These are phyloP conservation scores for Hymenochirus boettgeri DNA, from an alignment of 2,113 vertebrate species.

Conservation along the genomic window DNA sequence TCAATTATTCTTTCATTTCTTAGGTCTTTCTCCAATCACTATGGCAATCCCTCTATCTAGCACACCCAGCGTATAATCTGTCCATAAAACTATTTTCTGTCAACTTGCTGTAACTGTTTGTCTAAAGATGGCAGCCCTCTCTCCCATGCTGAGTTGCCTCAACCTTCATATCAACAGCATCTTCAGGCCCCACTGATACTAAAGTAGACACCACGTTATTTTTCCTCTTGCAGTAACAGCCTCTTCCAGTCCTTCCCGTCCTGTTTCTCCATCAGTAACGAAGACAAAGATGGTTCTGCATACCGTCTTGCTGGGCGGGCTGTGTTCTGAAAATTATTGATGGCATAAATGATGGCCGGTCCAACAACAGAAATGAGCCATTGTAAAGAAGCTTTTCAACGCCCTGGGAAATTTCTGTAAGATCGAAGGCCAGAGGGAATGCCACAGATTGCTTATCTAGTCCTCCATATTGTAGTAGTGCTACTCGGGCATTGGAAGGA, in stretches of 20 bases:
- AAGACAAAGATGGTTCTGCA: constrained; percentile 85
- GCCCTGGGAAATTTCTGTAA: constrained; percentile 66
- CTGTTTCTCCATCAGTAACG: constrained; percentile 79
- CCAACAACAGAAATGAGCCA: constrained; percentile 86
- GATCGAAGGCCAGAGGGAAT: constrained; percentile 75
- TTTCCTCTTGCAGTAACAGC: constrained; percentile 77
- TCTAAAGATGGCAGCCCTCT: constrained; percentile 78
- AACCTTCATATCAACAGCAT: constrained; percentile 68
- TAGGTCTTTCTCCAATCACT: not conserved
- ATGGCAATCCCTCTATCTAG: constrained; percentile 46
- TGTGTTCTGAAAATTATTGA: constrained; percentile 67
- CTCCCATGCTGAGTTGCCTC: constrained; percentile 71
- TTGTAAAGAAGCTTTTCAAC: constrained; percentile 71
- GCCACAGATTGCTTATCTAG: constrained; percentile 67
- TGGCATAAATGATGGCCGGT: constrained; percentile 75
- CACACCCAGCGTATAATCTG: constrained; percentile 86
- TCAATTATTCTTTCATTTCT: not conserved
- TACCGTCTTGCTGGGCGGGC: constrained; percentile 59
- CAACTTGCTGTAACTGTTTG: constrained; percentile 74
- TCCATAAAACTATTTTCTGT: constrained; percentile 80
- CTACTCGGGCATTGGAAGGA: constrained; percentile 74
- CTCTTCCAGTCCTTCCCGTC: constrained; percentile 67
- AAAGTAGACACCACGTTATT: constrained; percentile 76
- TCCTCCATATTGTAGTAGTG: constrained; percentile 82
- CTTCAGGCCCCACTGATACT: constrained; percentile 71